Percentiles rank a stretch among this genome's conserved stretches.
These are phyloP conservation scores for Panopea generosa DNA, from an alignment of 2,888 invertebrate genomes.

Conservation along the genomic window DNA sequence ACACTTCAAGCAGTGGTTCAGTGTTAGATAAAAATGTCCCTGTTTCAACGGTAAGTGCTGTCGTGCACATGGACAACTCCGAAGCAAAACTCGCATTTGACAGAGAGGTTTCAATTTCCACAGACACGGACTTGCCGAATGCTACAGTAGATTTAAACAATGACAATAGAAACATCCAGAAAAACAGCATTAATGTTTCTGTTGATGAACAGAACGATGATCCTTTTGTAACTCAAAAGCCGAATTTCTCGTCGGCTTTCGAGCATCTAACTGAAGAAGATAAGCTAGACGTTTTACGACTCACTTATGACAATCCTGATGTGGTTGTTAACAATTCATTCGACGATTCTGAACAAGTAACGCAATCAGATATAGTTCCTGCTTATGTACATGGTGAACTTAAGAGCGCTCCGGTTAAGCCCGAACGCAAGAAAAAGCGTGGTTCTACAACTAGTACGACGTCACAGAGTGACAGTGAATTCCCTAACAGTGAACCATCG, in stretches of 20 bases:
- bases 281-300: conserved; percentile 65
- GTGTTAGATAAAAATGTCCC: conserved; percentile 5
- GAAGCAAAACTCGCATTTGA: conserved; percentile 16
- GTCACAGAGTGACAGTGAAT: conserved; percentile 43
- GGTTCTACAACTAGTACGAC: conserved; percentile 55
- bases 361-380: conserved; percentile 22
- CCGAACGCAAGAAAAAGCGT: conserved; percentile 74
- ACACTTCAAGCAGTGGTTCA: background rate
- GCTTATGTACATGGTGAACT: conserved; percentile 41
- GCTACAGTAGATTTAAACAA: conserved; percentile 40
- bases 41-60: conserved; percentile 23
- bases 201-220: conserved; percentile 1
- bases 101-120: conserved; percentile 24
- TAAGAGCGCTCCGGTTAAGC: conserved; percentile 69
- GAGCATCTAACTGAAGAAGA: conserved; percentile 69
- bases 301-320: conserved; percentile 67
- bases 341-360: background rate
- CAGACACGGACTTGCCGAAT: conserved; percentile 37
- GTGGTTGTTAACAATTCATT: conserved; percentile 20
- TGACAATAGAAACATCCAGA: conserved; percentile 1
- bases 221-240: background rate
- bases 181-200: conserved; percentile 12
- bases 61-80: conserved; percentile 39
- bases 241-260: conserved; percentile 51
- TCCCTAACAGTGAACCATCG: conserved; percentile 22